Conservation (phyloP, 2,113 vertebrate genomes). For the Hyaena hyaena region DNA sequence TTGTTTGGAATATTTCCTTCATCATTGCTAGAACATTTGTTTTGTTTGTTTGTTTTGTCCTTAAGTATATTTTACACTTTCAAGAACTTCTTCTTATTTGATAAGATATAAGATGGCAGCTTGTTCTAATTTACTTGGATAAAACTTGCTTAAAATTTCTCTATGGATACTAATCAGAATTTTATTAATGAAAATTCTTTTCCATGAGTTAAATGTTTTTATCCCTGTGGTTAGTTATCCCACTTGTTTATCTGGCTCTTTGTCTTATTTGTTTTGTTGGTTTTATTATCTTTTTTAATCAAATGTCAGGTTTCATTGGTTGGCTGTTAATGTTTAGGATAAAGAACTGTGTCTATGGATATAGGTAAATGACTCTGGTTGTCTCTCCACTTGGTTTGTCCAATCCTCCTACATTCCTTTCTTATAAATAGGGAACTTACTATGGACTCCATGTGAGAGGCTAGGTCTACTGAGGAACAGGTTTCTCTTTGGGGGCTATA, state of each 20-base stretch:
- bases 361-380: background rate
- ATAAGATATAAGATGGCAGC: background rate
- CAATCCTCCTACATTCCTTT: background rate
- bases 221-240: background rate
- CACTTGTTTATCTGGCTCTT: background rate
- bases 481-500: background rate
- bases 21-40: background rate
- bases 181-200: background rate
- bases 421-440: background rate
- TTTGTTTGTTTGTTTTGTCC: background rate
- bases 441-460: background rate
- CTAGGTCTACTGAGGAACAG: background rate
- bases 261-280: background rate
- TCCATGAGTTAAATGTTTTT: background rate
- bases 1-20: background rate
- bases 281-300: background rate
- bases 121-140: background rate
- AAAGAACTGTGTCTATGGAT: background rate
- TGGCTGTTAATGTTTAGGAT: background rate
- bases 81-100: background rate
- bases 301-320: background rate
- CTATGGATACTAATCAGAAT: background rate
- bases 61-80: background rate
- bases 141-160: background rate
- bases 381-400: background rate